A percentile compares a stretch with the other conserved stretches of the same genome.
Evolutionary conservation across 2,888 invertebrate genomes (phyloP).

Genomic region (Himalopsyche anomala): DNA sequence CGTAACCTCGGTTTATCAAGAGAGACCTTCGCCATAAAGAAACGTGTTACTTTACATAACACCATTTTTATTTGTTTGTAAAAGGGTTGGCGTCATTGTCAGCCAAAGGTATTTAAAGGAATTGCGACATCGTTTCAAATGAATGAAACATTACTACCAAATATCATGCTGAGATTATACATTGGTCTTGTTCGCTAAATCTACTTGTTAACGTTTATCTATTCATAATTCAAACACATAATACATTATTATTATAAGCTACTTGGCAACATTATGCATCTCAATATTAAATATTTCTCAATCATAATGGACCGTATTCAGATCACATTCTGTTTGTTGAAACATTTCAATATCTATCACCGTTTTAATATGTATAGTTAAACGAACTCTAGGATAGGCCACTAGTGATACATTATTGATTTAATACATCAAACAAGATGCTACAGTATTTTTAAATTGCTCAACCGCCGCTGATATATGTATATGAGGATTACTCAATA

Average conservation of each 20-base stretch:
- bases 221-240: not conserved
- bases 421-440: not conserved
- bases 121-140: slow-evolving; percentile 23
- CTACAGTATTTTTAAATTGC: not conserved
- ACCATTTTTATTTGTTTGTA: slow-evolving; percentile 45
- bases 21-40: slow-evolving; percentile 51
- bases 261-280: not conserved
- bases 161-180: slow-evolving; percentile 6
- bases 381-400: not conserved
- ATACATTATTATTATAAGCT: not conserved
- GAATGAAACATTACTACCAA: slow-evolving; percentile 27
- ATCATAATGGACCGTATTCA: not conserved
- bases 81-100: slow-evolving; percentile 43
- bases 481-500: slow-evolving; percentile 6
- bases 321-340: not conserved
- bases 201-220: not conserved
- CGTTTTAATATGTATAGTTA: too few relatives aligned
- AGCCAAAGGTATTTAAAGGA: slow-evolving; percentile 31
- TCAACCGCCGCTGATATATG: not conserved
- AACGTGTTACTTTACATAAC: slow-evolving; percentile 52
- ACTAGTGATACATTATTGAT: not conserved
- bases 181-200: not conserved
- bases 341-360: not conserved
- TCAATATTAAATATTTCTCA: not conserved
- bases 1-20: slow-evolving; percentile 59